Evolutionary conservation across 2,888 invertebrate species (phyloP), one percentile per base, ranked within the genome.

Genomic region (Brachypalpus laphriformis): DNA sequence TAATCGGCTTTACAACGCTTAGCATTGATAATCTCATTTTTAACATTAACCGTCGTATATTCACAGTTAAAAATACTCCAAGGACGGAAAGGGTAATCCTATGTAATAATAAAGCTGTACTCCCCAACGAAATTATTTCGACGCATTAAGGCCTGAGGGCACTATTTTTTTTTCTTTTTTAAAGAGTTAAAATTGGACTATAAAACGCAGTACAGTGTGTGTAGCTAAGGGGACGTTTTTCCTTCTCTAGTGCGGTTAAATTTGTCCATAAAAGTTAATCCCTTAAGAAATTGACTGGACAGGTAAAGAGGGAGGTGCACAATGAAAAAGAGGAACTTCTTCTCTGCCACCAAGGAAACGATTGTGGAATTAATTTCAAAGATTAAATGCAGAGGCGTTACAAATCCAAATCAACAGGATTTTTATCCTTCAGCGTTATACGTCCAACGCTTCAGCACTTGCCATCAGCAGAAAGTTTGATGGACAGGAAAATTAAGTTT

Each of bases 11-110:
- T 76, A 54, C 51, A 65, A 65, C 66, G 65, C 81, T 85, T 65
- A 76, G 40, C 59, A 85, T 81, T 71, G 81, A 65, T 85, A 81
- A 85, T 85, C 75, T 71, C 45, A 61, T 80, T 85, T 59, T 81
- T 59, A 22, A 25, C 78, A 61, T 72, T 22, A 68, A 68, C 34
- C 71, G 25, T 34, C 34, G 49, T 31, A 28, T 78, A 66, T 54
- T 70, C 45, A 61, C 68, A 70, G 56, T 76, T 76, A 82, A 76
- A 82, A 70, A 49, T 49, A 54, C 54, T 72, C 61, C 37, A 61
- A 16, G 59, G 18, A 18, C 20, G 40, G 31, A 5, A 45, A 7
- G 61, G 51, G 49, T 57, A 56, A 56, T 54, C 22, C 57, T 34
- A n/a, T 31, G 25, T 34, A 59, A 47, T 59, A 45, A 72, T 49